Evolutionary conservation across 2,888 invertebrate genomes (phyloP), one percentile per base, ranked within the genome.

Genomic region (Sylvicola cinctus): DNA sequence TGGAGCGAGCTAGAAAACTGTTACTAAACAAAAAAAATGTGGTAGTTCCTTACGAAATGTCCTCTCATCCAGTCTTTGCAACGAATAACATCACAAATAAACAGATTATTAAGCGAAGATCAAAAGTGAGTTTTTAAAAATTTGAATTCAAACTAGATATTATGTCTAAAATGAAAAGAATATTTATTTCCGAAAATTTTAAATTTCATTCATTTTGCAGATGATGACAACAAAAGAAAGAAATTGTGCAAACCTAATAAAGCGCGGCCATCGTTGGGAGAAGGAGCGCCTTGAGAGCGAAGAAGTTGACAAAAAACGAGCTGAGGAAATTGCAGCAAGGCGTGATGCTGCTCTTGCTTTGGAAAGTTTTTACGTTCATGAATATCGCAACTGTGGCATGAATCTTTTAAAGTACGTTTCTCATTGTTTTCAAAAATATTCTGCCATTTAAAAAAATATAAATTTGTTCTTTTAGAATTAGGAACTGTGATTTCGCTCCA

Each of bases 41-140:
- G 41, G 58, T 66, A 36, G 68, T 69, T 38, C 69, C 71, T 0
- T 50, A 58, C 12, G 68, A 68, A 46, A 60, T 72, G 50, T 60
- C 61, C n/a, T 55, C 64, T 39, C 71, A 72, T 58, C 71, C 72
- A 11, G 63, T 73, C 4, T 68, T 72, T 50, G 56, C 64, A 38
- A 64, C 65, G 29, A 63, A 66, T 39, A 51, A 54, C 40, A 57
- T 62, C 40, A 63, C 63, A 39, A 59, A 60, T 41, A 48, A 55
- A 36, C 49, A 65, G 39, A 62, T 65, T 38, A 54, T 54, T 10
- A 62, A 60, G 40, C 50, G 61, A 40, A 54, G 66, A 36, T 57
- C 62, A 4, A 64, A 63, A 58, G 65, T 65, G 46, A 41, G 38
- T 28, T 25, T 31, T 4, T 25, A 8, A 7, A 25, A n/a, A n/a